Conservation (phyloP, 64 coral and sea anemone species). For the Montipora cactus region DNA sequence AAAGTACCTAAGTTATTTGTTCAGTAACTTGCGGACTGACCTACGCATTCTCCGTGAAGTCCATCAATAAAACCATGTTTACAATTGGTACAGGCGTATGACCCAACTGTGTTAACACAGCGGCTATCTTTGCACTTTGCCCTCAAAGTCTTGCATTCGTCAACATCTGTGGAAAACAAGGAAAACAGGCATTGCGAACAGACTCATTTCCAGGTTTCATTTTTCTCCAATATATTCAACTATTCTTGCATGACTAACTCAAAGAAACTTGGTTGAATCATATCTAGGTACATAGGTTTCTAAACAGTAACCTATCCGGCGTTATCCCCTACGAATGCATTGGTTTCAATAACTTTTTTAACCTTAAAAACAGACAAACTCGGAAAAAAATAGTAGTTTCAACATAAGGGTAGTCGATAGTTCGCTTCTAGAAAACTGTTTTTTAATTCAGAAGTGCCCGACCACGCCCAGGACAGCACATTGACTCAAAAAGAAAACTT, state of each 20-base stretch:
- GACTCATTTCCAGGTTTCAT: background rate
- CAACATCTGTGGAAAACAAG: background rate
- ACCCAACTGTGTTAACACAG: background rate
- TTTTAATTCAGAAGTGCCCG: background rate
- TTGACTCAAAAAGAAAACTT: too few species aligned
- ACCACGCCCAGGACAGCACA: too few species aligned
- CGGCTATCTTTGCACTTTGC: background rate
- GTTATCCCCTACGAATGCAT: too few species aligned
- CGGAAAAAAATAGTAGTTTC: too few species aligned
- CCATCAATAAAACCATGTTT: background rate
- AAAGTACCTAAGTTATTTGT: too few species aligned
- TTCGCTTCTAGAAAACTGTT: too few species aligned
- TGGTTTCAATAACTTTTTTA: too few species aligned
- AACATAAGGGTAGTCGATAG: too few species aligned
- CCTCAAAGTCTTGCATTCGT: constrained; percentile 3
- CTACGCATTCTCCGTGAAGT: background rate
- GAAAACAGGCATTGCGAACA: too few species aligned
- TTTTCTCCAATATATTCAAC: background rate
- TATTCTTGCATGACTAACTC: background rate
- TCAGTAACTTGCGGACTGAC: background rate
- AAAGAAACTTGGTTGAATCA: background rate
- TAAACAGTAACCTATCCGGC: too few species aligned
- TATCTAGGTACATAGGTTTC: background rate
- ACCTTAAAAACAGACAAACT: too few species aligned
- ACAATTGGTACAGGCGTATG: background rate